These are phyloP conservation scores for Silvanus unidentatus DNA, from an alignment of 2,888 invertebrate species.

Conservation along the genomic window DNA sequence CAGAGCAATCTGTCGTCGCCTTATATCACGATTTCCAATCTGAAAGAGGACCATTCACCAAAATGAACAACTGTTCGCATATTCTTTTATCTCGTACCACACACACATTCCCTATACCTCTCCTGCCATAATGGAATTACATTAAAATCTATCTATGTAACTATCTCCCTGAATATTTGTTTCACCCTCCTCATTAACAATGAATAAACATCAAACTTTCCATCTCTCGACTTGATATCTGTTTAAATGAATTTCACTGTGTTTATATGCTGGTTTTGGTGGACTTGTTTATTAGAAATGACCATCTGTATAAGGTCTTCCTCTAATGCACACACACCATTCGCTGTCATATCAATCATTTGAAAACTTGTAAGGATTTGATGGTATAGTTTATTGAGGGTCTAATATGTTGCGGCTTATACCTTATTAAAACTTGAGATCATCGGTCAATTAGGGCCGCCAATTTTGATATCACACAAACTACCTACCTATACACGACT, in stretches of 20 bases:
- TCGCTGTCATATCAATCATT: slow-evolving; percentile 28
- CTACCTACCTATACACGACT: too few species aligned
- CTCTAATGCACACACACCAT: not conserved
- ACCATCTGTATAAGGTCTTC: not conserved
- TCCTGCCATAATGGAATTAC: too few species aligned
- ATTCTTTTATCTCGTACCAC: too few species aligned
- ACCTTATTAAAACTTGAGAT: slow-evolving; percentile 33
- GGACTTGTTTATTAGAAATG: not conserved
- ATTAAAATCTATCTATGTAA: not conserved
- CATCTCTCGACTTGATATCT: not conserved
- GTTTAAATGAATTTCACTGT: too few species aligned
- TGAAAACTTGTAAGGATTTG: slow-evolving; percentile 22
- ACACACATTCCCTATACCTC: too few species aligned
- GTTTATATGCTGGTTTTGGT: too few species aligned
- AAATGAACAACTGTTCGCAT: too few species aligned
- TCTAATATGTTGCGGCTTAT: too few species aligned
- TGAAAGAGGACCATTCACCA: too few species aligned
- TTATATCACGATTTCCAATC: too few species aligned
- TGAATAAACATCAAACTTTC: slow-evolving; percentile 4
- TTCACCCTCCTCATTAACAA: slow-evolving; percentile 5
- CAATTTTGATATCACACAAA: not conserved
- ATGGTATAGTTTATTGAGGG: too few species aligned
- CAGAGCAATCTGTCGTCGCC: too few species aligned
- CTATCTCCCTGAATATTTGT: slow-evolving; percentile 4
- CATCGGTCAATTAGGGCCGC: slow-evolving; percentile 34